Base-by-base conservation (phyloP, 2,888 invertebrate genomes). In the Caenorhabditis sp. region DNA sequence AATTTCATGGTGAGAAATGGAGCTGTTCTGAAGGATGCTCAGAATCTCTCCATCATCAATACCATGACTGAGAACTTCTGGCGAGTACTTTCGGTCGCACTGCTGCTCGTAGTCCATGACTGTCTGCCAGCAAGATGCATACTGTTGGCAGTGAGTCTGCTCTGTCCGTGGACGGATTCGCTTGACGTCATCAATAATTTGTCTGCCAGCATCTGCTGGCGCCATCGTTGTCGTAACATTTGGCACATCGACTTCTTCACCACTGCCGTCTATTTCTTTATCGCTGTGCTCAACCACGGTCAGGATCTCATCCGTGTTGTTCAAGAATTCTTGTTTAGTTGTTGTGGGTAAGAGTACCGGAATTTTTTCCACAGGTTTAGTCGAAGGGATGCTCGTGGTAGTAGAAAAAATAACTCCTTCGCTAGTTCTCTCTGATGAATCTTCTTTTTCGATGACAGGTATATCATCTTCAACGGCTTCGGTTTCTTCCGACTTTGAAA, bases 21-120 rank as follows among this genome's bases (percentile, higher is more conserved):
- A 84, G 55, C 79, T 82, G 58, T 86, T 86, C 26, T 71, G 76
- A 24, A 86, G 81, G 35, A 81, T 82, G 44, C 51, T 51, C 28
- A 86, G 47, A 28, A 86, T 84, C 65, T 86, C 84, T 15, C 76
- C 60, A 28, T 86, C 86, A 37, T 86, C 86, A 40, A 86, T 86
- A 77, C 86, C 86, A 50, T 86, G 86, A 44, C 81, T 86, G 56
- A 83, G 61, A 15, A 84, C 77, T 24, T 84, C 84, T 1, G 70
- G 70, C 9, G 83, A 83, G 67, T 82, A 86, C 50, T 80, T 72
- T 47, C 80, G 53, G 20, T 86, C 84, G 47, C 86, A 86, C 50
- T 84, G 84, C 26, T 86, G 81, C 44, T 83, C 82, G 44, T 84
- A 86, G 60, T 83, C 82, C 35, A 79, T 68, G 13, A 84, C 69